Conservation (phyloP, 2,888 invertebrate species). For the Andrena marginata region DNA sequence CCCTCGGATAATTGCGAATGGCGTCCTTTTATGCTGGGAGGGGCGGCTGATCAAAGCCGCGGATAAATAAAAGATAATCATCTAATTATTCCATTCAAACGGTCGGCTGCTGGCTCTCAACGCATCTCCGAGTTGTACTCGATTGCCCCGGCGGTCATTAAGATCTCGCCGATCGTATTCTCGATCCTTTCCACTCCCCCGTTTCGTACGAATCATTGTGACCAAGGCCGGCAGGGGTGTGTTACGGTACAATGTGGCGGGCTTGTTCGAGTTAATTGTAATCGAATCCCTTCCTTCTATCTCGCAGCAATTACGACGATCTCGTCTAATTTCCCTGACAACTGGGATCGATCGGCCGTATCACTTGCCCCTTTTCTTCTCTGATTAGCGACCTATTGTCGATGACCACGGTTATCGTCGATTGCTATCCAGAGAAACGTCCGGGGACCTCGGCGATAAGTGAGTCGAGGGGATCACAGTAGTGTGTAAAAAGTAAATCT, state of each 20-base stretch:
- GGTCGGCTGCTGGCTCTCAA: slow-evolving; percentile 62
- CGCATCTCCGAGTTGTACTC: slow-evolving; percentile 57
- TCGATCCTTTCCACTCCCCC: slow-evolving; percentile 56
- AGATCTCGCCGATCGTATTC: slow-evolving; percentile 73
- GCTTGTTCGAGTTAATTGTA: slow-evolving; percentile 53
- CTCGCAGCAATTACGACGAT: slow-evolving; percentile 40
- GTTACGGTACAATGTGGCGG: slow-evolving; percentile 41
- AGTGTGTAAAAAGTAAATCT: not conserved
- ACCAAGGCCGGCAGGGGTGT: slow-evolving; percentile 49
- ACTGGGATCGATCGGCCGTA: slow-evolving; percentile 9
- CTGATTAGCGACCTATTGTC: slow-evolving; percentile 14
- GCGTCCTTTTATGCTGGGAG: slow-evolving; percentile 76
- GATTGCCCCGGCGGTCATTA: slow-evolving; percentile 72
- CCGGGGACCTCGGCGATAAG: no score
- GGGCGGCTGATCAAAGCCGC: slow-evolving; percentile 80
- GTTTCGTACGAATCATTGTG: slow-evolving; percentile 66
- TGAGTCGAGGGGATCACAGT: not conserved
- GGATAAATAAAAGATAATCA: slow-evolving; percentile 82
- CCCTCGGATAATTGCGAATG: slow-evolving; percentile 83
- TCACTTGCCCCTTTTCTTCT: not conserved
- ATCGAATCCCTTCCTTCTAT: slow-evolving; percentile 33
- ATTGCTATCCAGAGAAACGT: not conserved
- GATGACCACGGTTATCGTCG: not conserved
- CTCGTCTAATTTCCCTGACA: slow-evolving; percentile 24
- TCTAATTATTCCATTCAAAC: slow-evolving; percentile 82